Evolutionary conservation across 2,888 invertebrate genomes (phyloP), one percentile per base, ranked within the genome.

Genomic region (Rutpela maculata): DNA sequence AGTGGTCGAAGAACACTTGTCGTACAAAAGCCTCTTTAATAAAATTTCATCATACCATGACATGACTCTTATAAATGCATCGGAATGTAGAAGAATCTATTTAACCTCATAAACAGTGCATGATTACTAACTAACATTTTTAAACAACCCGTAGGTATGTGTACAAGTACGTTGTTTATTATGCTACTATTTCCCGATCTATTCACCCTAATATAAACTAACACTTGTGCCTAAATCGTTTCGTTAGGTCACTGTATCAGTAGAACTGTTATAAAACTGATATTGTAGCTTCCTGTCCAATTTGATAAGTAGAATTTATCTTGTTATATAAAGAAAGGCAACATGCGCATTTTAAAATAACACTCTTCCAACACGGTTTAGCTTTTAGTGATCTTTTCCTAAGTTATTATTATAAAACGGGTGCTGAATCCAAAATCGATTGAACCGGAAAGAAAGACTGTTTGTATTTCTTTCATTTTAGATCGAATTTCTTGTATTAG

Each of bases 221-320:
- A 60, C n/a, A 31, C 38, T 69, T 38, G 11, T 43, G 43, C 59
- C 43, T 59, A 70, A 70, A 59, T 59, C 43, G 60, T 38, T 26
- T 60, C 38, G 60, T 70, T 59, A 22, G 59, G 74, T 79, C 71
- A 79, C 63, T 74, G 60, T 78, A 76, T 76, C 74, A 73, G 72
- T 67, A 70, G 67, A n/a, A 63, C 74, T 76, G 65, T 74, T 74
- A 67, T 71, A 76, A 74, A 75, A 70, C 66, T 56, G 75, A 77
- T 77, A 77, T 60, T 67, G 75, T 75, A 65, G 74, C 74, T 79
- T 80, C 80, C 80, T 80, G 80, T 75, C 75, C 70, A 60, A 68
- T 60, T 18, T 12, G 70, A 70, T 70, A 60, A 69, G 38, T 15
- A 19, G 66, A 31, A 19, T n/a, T 57, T 69, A 57, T 26, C 57